Evolutionary conservation across 2,797 vertebrate species (phyloP).

Genomic region (Chiroxiphia lanceolata): DNA sequence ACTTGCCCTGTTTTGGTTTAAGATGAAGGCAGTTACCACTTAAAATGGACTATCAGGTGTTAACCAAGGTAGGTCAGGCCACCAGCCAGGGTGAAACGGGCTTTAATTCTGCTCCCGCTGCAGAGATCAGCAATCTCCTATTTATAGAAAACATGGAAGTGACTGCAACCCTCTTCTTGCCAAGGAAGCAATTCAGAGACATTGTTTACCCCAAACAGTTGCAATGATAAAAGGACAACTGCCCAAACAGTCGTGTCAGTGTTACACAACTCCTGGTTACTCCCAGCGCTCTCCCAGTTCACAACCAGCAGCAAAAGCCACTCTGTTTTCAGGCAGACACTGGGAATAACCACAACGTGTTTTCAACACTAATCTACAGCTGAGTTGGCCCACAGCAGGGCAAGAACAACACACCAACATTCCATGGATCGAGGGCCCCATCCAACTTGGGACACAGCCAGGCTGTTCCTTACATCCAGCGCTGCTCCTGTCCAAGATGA

Average conservation of each 20-base stretch:
- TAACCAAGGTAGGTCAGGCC: background rate
- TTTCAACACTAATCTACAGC: background rate
- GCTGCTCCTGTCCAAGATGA: background rate
- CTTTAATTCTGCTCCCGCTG: background rate
- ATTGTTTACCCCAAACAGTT: conserved; percentile 24
- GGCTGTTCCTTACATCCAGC: background rate
- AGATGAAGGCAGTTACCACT: background rate
- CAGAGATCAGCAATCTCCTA: conserved; percentile 16
- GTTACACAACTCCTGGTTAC: background rate
- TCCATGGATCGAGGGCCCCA: accelerated
- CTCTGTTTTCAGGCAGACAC: background rate
- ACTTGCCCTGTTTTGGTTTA: background rate
- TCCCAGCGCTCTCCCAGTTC: background rate
- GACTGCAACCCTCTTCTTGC: conserved; percentile 5
- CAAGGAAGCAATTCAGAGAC: conserved; percentile 36
- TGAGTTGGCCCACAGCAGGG: background rate
- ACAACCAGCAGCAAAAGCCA: background rate
- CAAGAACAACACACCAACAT: background rate
- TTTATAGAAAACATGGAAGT: conserved; percentile 52
- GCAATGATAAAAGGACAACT: conserved; percentile 33
- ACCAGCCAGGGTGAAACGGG: background rate
- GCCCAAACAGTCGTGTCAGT: background rate
- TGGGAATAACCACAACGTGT: background rate
- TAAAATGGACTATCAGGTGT: background rate
- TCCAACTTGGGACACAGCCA: background rate